Conservation (phyloP, 1,140 invertebrate species). For the Luehdorfia chinensis region DNA sequence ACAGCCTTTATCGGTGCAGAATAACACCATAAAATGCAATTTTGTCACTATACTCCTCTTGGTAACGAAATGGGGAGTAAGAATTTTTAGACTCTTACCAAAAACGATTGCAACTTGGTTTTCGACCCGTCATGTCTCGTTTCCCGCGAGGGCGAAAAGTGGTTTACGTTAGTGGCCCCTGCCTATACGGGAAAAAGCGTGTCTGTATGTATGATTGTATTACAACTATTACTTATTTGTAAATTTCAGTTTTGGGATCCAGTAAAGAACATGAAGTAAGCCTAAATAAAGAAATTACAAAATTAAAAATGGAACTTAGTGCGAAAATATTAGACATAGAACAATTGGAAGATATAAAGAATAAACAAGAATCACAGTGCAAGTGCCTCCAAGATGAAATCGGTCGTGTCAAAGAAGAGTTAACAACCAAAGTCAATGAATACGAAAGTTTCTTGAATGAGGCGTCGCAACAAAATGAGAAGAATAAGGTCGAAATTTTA, state of each 20-base stretch:
- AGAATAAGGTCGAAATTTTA: constrained; percentile 60
- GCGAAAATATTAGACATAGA: constrained; percentile 76
- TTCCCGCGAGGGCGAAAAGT: too few relatives aligned
- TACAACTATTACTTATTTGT: constrained; percentile 20
- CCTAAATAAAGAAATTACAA: constrained; percentile 77
- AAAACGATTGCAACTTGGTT: too few relatives aligned
- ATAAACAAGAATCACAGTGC: constrained; percentile 68
- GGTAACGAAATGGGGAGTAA: too few relatives aligned
- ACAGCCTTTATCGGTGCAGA: too few relatives aligned
- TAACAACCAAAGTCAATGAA: constrained; percentile 63
- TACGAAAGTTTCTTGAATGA: constrained; percentile 65
- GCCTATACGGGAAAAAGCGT: too few relatives aligned
- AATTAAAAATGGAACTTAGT: constrained; percentile 78
- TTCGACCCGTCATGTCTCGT: too few relatives aligned
- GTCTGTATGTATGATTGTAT: too few relatives aligned
- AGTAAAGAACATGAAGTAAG: constrained; percentile 72
- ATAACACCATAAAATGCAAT: too few relatives aligned
- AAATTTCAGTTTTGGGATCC: constrained; percentile 58
- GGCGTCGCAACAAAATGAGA: constrained; percentile 64
- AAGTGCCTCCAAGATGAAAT: constrained; percentile 66
- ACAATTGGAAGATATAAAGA: constrained; percentile 67
- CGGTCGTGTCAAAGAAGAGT: constrained; percentile 55
- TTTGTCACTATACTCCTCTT: too few relatives aligned
- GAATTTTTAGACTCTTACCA: too few relatives aligned
- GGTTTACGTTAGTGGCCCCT: too few relatives aligned